Conservation (phyloP, 2,888 invertebrate species). For the Hololepta plana region DNA sequence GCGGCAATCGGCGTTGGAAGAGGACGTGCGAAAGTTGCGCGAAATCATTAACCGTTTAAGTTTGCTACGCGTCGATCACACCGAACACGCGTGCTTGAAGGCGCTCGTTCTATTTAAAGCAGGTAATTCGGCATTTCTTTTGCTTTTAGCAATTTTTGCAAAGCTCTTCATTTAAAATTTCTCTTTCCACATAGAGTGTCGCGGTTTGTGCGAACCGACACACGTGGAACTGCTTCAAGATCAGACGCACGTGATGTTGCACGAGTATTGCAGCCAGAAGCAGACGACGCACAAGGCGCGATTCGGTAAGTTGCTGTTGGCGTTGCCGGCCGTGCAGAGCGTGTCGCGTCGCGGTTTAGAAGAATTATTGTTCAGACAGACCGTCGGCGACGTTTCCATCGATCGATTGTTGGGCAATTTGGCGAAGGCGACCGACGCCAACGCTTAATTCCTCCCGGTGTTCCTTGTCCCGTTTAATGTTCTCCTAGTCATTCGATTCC, state of each 20-base stretch:
- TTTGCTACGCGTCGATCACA: conserved; percentile 52
- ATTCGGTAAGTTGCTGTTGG: conserved; percentile 54
- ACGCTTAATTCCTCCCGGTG: too few relatives aligned
- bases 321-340: conserved; percentile 43
- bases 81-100: conserved; percentile 74
- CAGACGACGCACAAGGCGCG: conserved; percentile 30
- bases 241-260: conserved; percentile 59
- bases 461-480: conserved; percentile 1
- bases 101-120: conserved; percentile 64
- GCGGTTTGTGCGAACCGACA: conserved; percentile 38
- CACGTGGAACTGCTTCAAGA: conserved; percentile 58
- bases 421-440: conserved; percentile 28
- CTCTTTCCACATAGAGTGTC: conserved; percentile 30
- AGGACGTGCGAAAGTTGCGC: conserved; percentile 39
- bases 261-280: conserved; percentile 42
- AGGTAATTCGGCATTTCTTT: conserved; percentile 31
- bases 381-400: conserved; percentile 55
- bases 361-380: conserved; percentile 62
- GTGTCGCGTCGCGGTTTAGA: conserved; percentile 28
- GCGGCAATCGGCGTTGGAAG: conserved; percentile 33
- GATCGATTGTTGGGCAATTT: conserved; percentile 51
- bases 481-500: too few relatives aligned
- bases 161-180: conserved; percentile 1
- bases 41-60: conserved; percentile 47
- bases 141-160: conserved; percentile 3